Evolutionary conservation across 1,140 invertebrate species (phyloP).

Genomic region (Drosophila mojavensis): DNA sequence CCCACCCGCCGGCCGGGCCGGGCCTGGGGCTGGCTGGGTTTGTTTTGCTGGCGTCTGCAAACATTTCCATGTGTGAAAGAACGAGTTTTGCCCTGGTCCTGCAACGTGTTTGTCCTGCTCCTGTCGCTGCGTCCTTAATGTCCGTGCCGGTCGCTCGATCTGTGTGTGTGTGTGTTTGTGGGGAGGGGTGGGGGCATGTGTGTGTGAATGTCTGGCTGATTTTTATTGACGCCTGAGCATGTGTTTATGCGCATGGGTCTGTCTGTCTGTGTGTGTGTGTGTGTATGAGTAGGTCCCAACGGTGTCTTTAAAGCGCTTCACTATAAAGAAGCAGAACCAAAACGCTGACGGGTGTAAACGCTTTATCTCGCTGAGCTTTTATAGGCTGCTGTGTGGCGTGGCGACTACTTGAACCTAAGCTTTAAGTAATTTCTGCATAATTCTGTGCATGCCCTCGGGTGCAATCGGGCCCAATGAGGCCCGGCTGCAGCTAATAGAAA

Average conservation of each 20-base stretch:
- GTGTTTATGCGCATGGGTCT: conserved; percentile 67
- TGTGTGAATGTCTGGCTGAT: conserved; percentile 62
- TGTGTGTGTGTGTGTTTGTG: conserved; percentile 15
- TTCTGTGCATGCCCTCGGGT: conserved; percentile 48
- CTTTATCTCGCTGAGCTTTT: conserved; percentile 38
- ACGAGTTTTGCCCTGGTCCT: conserved; percentile 29
- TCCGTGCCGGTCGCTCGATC: conserved; percentile 17
- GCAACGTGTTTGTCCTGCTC: conserved; percentile 36
- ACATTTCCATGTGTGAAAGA: conserved; percentile 79
- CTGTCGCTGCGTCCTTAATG: conserved; percentile 34
- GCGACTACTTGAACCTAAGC: conserved; percentile 59
- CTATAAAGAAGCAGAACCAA: conserved; percentile 49
- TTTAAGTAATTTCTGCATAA: conserved; percentile 76
- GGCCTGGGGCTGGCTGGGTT: conserved; percentile 43
- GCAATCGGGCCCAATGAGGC: conserved; percentile 34
- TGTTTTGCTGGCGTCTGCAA: conserved; percentile 80
- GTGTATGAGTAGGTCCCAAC: conserved; percentile 52
- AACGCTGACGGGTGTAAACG: conserved; percentile 34
- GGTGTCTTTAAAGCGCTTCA: conserved; percentile 78
- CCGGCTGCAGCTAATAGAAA: conserved; percentile 62
- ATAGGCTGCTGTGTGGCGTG: conserved; percentile 33
- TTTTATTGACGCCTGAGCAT: conserved; percentile 80
- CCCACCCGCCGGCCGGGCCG: neutral
- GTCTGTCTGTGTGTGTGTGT: conserved; percentile 17
- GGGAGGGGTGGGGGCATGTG: neutral